phyloP scores from a whole-genome alignment of 2,888 invertebrate genomes.

The Megastigmus dorsalis region DNA sequence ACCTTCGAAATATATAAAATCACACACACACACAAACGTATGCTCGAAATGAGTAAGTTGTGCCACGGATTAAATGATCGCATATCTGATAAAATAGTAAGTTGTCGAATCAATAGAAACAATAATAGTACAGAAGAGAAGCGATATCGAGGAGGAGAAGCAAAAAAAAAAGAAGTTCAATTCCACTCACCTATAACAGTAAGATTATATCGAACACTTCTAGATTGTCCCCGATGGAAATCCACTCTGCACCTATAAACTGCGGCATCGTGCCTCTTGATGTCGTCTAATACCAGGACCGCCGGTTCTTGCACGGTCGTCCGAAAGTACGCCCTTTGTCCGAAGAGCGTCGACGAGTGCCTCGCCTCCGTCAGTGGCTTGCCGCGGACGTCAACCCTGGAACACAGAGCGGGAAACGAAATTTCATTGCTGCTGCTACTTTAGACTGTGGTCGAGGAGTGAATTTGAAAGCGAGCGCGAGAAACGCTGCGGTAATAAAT shows the following conservation, averaged over 20 bases:
- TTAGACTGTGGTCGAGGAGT: too few relatives aligned
- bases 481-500: too few relatives aligned
- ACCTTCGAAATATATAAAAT: too few relatives aligned
- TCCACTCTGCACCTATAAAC: conserved; percentile 93
- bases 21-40: too few relatives aligned
- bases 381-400: conserved; percentile 91
- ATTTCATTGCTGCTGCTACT: too few relatives aligned
- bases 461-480: too few relatives aligned
- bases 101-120: too few relatives aligned
- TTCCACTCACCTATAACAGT: conserved; percentile 88
- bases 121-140: not conserved
- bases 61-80: too few relatives aligned
- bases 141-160: not conserved
- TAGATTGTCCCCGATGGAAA: conserved; percentile 91
- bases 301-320: conserved; percentile 86
- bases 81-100: too few relatives aligned
- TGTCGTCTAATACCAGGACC: conserved; percentile 87
- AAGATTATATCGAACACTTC: conserved; percentile 91
- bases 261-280: conserved; percentile 91
- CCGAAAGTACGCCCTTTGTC: conserved; percentile 88
- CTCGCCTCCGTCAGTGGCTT: conserved; percentile 86
- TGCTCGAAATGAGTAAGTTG: too few relatives aligned
- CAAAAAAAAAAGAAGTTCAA: not conserved
- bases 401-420: conserved; percentile 60
- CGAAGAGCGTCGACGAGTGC: conserved; percentile 92